phyloP scores from a whole-genome alignment of 23 tunicate genomes.

The Trididemnum miniatum region DNA sequence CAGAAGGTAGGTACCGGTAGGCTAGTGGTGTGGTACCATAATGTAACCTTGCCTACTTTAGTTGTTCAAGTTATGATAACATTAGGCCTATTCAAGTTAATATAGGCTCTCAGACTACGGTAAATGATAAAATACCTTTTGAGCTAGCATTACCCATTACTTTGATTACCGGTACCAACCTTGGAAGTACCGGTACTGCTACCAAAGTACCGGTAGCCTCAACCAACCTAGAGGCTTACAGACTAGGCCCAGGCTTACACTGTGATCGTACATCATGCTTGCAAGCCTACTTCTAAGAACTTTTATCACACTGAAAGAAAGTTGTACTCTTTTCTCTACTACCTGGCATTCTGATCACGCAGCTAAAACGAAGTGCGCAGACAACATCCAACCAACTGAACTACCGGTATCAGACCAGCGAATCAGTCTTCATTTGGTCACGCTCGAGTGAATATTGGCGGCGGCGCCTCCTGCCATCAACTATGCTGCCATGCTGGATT shows the following conservation, averaged over 20 bases:
- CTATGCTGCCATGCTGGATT: constrained; percentile 1
- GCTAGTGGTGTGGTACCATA: too few species aligned
- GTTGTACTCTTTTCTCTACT: neutral
- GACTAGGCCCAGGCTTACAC: too few species aligned
- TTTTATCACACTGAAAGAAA: neutral
- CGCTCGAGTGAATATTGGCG: too few species aligned
- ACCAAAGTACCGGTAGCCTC: too few species aligned
- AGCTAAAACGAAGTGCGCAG: neutral
- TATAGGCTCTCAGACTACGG: neutral
- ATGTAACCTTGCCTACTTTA: neutral
- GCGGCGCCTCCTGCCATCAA: too few species aligned
- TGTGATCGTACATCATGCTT: neutral
- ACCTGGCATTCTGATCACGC: neutral
- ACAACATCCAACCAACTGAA: neutral
- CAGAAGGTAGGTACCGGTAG: too few species aligned
- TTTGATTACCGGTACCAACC: too few species aligned
- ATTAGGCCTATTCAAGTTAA: neutral
- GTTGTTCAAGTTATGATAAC: neutral
- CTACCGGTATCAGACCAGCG: neutral
- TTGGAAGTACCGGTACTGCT: too few species aligned
- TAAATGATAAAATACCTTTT: neutral
- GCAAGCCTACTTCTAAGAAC: neutral
- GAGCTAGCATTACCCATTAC: neutral
- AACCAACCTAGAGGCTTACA: neutral
- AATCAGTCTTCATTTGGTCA: neutral